phyloP scores from a whole-genome alignment of 2,888 invertebrate species.

The Bimastos eiseni region DNA sequence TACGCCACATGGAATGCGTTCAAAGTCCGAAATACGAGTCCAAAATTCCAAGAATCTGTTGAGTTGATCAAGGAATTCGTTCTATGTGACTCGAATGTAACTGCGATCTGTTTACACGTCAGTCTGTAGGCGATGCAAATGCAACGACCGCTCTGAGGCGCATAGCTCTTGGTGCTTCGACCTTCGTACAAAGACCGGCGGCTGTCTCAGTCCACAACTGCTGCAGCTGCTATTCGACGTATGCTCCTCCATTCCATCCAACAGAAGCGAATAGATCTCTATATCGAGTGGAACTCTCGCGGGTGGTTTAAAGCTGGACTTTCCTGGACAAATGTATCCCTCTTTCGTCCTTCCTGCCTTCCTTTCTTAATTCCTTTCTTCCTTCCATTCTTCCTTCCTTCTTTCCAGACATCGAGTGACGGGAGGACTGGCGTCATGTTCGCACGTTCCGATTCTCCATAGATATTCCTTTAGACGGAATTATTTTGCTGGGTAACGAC shows the following conservation, averaged over 20 bases:
- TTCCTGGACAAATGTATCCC: not conserved
- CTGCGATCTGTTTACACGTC: not conserved
- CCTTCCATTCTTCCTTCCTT: not conserved
- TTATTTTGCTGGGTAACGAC: conserved; percentile 5
- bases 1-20: not conserved
- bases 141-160: not conserved
- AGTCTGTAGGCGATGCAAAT: not conserved
- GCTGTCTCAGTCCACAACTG: not conserved
- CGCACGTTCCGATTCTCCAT: not conserved
- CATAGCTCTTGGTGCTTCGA: not conserved
- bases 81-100: not conserved
- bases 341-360: not conserved
- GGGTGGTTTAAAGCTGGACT: not conserved
- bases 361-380: not conserved
- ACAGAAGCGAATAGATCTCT: not conserved
- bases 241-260: not conserved
- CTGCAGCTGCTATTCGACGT: not conserved
- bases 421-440: not conserved
- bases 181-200: not conserved
- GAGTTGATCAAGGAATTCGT: not conserved
- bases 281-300: conserved; percentile 6
- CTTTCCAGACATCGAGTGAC: not conserved
- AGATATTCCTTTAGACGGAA: not conserved
- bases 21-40: not conserved
- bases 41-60: not conserved